A percentile compares a stretch with the other conserved stretches of the same genome.
phyloP scores from a whole-genome alignment of 2,113 vertebrate species.

The Daboia siamensis region DNA sequence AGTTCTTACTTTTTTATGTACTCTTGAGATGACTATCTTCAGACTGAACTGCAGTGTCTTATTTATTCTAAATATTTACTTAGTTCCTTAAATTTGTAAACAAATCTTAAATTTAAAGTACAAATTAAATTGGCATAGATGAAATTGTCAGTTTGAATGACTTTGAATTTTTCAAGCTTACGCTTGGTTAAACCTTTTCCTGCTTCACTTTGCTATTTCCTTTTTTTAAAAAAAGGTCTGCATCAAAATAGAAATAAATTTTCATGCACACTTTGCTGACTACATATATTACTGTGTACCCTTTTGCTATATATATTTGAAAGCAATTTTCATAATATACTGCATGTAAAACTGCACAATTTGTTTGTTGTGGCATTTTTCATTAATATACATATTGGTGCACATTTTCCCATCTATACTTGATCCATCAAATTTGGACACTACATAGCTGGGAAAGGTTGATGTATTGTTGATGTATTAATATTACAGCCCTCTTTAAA shows the following conservation, averaged over 20 bases:
- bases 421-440: background rate
- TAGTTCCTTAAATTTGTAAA: background rate
- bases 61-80: background rate
- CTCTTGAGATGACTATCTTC: background rate
- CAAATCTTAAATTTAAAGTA: background rate
- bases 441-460: background rate
- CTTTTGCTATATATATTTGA: background rate
- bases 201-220: background rate
- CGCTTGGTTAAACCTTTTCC: background rate
- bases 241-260: background rate
- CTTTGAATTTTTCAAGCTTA: background rate
- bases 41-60: background rate
- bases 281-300: background rate
- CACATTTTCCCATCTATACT: background rate
- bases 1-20: background rate
- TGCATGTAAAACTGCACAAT: background rate
- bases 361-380: background rate
- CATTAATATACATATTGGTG: background rate
- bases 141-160: background rate
- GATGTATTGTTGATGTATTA: background rate
- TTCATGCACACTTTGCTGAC: background rate
- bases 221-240: background rate
- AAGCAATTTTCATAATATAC: background rate
- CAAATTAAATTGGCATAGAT: background rate
- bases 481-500: background rate